Percentiles rank a stretch among this genome's conserved stretches.
Conservation (phyloP, 2,797 vertebrate genomes). For the Halcyon badia region DNA sequence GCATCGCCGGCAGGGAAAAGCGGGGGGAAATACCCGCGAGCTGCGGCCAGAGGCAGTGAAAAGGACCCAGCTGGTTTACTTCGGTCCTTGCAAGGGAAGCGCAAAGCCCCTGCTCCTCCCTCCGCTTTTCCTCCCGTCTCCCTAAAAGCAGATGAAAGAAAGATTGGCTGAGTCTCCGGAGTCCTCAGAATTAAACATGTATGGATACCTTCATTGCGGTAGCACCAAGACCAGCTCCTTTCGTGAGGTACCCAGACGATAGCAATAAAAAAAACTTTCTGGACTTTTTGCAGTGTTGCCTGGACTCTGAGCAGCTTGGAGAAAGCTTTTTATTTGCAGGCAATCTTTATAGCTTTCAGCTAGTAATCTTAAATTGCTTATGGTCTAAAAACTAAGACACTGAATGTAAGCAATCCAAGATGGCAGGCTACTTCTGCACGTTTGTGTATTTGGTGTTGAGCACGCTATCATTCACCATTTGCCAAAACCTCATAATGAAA, state of each 20-base stretch:
- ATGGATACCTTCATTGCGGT: neutral
- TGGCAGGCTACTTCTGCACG: neutral
- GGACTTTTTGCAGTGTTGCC: neutral
- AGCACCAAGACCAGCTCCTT: neutral
- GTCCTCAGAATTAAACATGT: neutral
- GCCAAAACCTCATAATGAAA: neutral
- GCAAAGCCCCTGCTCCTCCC: neutral
- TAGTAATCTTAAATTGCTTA: neutral
- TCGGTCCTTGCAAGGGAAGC: accelerated
- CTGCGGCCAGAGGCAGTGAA: accelerated
- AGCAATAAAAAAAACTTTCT: neutral
- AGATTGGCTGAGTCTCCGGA: neutral
- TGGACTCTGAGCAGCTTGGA: neutral
- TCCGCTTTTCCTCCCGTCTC: neutral
- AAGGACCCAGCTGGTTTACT: accelerated
- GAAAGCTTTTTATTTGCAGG: neutral
- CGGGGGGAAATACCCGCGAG: neutral
- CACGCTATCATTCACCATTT: neutral
- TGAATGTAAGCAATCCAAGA: neutral
- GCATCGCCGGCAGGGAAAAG: neutral
- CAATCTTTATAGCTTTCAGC: neutral
- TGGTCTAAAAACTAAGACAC: neutral
- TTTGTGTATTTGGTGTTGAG: neutral
- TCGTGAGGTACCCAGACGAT: too few relatives aligned
- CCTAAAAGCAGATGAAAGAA: neutral